Percentiles rank a stretch among this genome's conserved stretches.
Evolutionary conservation across 2,797 vertebrate genomes (phyloP).

Genomic region (Lophotriccus pileatus): DNA sequence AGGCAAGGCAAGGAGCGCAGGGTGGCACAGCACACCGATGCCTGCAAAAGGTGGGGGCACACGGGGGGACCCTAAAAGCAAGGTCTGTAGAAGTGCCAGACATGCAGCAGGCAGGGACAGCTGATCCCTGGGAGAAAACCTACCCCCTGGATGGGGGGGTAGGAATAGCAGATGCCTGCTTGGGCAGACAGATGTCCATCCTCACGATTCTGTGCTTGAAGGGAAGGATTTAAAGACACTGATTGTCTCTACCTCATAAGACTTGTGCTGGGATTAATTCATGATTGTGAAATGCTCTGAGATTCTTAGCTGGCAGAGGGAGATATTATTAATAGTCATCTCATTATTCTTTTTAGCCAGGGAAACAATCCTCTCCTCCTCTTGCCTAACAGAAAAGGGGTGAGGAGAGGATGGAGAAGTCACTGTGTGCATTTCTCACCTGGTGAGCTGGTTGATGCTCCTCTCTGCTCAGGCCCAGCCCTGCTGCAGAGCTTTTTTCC

Average conservation of each 20-base stretch:
- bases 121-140: not conserved
- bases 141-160: not conserved
- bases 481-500: conserved; percentile 36
- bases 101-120: not conserved
- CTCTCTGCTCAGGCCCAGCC: not conserved
- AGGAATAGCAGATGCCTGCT: not conserved
- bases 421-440: not conserved
- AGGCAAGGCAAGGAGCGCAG: not conserved
- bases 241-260: not conserved
- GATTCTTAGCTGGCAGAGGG: not conserved
- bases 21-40: not conserved
- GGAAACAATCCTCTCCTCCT: not conserved
- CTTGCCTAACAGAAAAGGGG: not conserved
- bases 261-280: not conserved
- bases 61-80: not conserved
- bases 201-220: not conserved
- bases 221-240: not conserved
- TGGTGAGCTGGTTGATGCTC: not conserved
- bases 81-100: not conserved
- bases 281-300: not conserved
- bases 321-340: not conserved
- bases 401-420: not conserved
- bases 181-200: not conserved
- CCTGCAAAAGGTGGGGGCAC: not conserved
- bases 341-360: not conserved